Conservation (phyloP, 2,888 invertebrate species). For the Synanthedon tipuliformis region DNA sequence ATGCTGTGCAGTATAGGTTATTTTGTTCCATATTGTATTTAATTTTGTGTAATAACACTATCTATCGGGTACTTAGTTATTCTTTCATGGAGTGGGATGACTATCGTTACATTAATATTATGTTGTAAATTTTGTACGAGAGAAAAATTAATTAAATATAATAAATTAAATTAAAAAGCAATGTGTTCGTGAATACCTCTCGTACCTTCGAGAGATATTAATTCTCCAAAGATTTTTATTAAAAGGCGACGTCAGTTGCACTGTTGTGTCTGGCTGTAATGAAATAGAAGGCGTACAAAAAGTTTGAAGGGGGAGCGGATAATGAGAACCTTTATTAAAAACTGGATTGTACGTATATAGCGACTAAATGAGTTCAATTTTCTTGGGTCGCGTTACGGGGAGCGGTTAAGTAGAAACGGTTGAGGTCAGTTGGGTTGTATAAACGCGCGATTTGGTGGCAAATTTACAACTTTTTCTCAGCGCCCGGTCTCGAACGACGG, state of each 20-base stretch:
- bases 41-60: too few species aligned
- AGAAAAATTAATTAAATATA: too few species aligned
- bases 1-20: too few species aligned
- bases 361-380: slow-evolving; percentile 41
- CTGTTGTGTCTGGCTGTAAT: background rate
- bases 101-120: too few species aligned
- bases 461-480: slow-evolving; percentile 65
- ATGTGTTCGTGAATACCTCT: too few species aligned
- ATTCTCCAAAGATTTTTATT: background rate
- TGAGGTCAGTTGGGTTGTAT: slow-evolving; percentile 58
- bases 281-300: background rate
- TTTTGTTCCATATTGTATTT: too few species aligned
- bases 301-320: background rate
- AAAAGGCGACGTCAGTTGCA: background rate
- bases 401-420: slow-evolving; percentile 29
- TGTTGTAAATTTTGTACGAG: too few species aligned
- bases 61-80: too few species aligned
- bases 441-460: slow-evolving; percentile 59
- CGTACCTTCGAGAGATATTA: background rate
- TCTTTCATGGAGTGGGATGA: too few species aligned
- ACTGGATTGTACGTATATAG: slow-evolving; percentile 14
- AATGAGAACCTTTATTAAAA: slow-evolving; percentile 23
- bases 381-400: slow-evolving; percentile 34
- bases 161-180: too few species aligned
- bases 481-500: slow-evolving; percentile 41